Conservation (phyloP, 2,797 vertebrate genomes). For the Tangara arthus region DNA sequence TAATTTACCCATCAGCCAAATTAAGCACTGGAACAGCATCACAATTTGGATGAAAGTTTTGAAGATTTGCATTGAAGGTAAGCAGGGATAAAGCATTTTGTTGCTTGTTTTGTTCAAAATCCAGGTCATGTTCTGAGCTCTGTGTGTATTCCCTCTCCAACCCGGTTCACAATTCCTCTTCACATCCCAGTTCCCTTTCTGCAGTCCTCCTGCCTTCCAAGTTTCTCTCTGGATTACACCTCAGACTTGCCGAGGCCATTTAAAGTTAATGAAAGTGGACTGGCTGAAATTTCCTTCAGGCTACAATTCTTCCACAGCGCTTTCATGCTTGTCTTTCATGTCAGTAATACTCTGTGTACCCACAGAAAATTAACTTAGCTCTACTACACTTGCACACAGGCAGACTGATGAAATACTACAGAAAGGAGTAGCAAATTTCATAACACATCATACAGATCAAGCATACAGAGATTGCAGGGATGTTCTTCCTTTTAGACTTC, state of each 20-base stretch:
- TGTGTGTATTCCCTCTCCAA: not conserved
- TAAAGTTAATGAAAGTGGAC: slow-evolving; percentile 47
- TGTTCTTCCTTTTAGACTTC: not conserved
- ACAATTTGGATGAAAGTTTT: not conserved
- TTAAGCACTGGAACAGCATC: not conserved
- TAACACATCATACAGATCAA: not conserved
- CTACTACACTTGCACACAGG: not conserved
- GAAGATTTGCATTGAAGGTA: not conserved
- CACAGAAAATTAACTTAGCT: not conserved
- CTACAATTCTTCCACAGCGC: slow-evolving; percentile 11
- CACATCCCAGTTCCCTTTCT: not conserved
- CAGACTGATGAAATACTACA: not conserved
- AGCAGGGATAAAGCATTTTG: not conserved
- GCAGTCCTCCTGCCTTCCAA: not conserved
- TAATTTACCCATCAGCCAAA: not conserved
- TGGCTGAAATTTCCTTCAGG: slow-evolving; percentile 42
- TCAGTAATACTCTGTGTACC: slow-evolving; percentile 5
- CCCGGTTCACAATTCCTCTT: rapidly evolving
- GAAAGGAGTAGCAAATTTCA: not conserved
- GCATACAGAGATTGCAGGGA: not conserved
- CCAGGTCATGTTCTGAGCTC: not conserved
- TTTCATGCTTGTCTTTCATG: not conserved
- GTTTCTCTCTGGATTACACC: not conserved
- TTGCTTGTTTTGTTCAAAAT: not conserved
- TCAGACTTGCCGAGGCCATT: not conserved